These are phyloP conservation scores for Thumatha senex DNA, from an alignment of 2,888 invertebrate genomes.

Conservation along the genomic window DNA sequence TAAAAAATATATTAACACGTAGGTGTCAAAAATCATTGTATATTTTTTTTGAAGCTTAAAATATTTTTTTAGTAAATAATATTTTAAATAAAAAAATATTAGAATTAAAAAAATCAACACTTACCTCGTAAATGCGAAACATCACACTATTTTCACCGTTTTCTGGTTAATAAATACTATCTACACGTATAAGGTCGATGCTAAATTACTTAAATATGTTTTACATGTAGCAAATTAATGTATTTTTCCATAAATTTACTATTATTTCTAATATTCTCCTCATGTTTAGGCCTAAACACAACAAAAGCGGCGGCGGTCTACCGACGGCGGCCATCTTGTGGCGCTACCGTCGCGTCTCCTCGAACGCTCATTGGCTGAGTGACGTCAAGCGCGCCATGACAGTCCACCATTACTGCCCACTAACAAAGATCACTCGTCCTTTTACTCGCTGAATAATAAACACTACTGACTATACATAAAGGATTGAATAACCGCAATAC, in stretches of 20 bases:
- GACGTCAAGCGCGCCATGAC: constrained; percentile 81
- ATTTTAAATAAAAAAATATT: too few species aligned
- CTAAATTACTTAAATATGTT: constrained; percentile 18
- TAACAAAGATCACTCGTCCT: constrained; percentile 47
- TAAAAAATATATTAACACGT: background rate
- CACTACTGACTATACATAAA: constrained; percentile 40
- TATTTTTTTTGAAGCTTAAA: background rate
- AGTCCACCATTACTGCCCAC: constrained; percentile 71
- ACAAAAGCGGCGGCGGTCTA: constrained; percentile 69
- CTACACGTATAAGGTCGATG: constrained; percentile 18
- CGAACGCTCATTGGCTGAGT: constrained; percentile 76
- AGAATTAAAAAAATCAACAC: constrained; percentile 28
- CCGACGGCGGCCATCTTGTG: constrained; percentile 81
- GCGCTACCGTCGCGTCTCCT: constrained; percentile 74
- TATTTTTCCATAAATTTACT: constrained; percentile 24
- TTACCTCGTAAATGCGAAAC: constrained; percentile 44
- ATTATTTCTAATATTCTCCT: constrained; percentile 49
- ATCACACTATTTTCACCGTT: constrained; percentile 44
- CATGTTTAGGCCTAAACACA: constrained; percentile 78
- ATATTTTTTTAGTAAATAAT: background rate
- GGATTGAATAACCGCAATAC: constrained; percentile 25
- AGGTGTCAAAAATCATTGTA: background rate
- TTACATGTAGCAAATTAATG: constrained; percentile 21
- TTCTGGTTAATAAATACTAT: constrained; percentile 11
- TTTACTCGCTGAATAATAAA: constrained; percentile 41